Conservation (phyloP, 2,888 invertebrate species). For the Caenorhabditis virilis region DNA sequence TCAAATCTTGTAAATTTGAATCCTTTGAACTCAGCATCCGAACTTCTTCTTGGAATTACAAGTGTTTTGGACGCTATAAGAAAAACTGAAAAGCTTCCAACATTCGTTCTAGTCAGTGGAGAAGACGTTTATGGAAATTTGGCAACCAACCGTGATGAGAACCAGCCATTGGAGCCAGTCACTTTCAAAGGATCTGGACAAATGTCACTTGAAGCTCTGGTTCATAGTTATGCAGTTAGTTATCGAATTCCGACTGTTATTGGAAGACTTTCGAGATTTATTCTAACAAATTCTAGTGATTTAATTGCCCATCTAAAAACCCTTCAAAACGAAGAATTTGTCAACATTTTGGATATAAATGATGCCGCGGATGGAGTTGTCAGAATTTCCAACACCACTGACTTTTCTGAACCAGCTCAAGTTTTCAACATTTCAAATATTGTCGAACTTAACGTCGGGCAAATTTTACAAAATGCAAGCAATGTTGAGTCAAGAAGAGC, state of each 20-base stretch:
- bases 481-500: background rate
- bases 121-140: conserved; percentile 39
- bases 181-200: conserved; percentile 43
- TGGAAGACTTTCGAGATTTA: conserved; percentile 35
- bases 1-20: conserved; percentile 1
- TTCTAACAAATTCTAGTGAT: background rate
- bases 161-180: conserved; percentile 25
- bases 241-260: conserved; percentile 54
- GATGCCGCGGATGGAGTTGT: background rate
- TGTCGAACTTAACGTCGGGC: background rate
- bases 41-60: conserved; percentile 28
- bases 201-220: conserved; percentile 55
- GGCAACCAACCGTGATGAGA: conserved; percentile 16
- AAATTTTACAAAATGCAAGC: background rate
- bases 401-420: conserved; percentile 8
- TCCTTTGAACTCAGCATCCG: conserved; percentile 17
- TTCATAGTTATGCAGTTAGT: conserved; percentile 58
- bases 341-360: background rate
- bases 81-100: background rate
- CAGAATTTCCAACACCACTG: background rate
- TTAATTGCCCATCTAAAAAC: background rate
- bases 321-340: background rate
- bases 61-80: conserved; percentile 29
- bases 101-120: conserved; percentile 19
- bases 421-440: conserved; percentile 22